Conservation (phyloP, 2,797 vertebrate species). For the Pseudochirops cupreus region DNA sequence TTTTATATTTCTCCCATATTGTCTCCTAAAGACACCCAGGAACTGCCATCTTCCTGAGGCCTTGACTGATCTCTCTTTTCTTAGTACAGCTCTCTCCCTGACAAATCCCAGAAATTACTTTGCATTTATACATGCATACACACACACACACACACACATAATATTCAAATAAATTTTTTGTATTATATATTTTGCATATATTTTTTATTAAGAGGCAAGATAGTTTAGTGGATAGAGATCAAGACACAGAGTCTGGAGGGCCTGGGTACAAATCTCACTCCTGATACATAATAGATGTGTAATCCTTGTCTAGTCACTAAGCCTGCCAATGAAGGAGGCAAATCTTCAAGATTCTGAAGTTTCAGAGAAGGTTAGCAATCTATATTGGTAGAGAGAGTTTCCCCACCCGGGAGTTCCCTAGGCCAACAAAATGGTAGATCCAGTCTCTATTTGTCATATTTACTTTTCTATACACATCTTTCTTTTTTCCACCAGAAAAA, state of each 20-base stretch:
- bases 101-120: background rate
- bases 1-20: constrained; percentile 80
- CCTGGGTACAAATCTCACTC: background rate
- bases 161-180: background rate
- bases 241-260: background rate
- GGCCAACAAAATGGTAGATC: background rate
- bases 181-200: background rate
- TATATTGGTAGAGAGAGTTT: background rate
- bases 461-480: background rate
- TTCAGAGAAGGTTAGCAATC: background rate
- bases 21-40: constrained; percentile 77
- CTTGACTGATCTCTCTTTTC: background rate
- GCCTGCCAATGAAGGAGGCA: background rate
- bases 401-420: background rate
- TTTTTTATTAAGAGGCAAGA: background rate
- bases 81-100: background rate
- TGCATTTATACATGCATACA: background rate
- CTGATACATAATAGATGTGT: background rate
- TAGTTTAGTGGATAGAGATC: background rate
- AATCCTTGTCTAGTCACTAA: background rate
- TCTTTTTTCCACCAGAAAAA: background rate
- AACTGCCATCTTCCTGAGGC: background rate
- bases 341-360: background rate
- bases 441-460: background rate
- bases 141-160: too few species aligned